Percentiles rank a stretch among this genome's conserved stretches.
phyloP scores from a whole-genome alignment of 2,113 vertebrate genomes.

The Colossoma macropomum region DNA sequence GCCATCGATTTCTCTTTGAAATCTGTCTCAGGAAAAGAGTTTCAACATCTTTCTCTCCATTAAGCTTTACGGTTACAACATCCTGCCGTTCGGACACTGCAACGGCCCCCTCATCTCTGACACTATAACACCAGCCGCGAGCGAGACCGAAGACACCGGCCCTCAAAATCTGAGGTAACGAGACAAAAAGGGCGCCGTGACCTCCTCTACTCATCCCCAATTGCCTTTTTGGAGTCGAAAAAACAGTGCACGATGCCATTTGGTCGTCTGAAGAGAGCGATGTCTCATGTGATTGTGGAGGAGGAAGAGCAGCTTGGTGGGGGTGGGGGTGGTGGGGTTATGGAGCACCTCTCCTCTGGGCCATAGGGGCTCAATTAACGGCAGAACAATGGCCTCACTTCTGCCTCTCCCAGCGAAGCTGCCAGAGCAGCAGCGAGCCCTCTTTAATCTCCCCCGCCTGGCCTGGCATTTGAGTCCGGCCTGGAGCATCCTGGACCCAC shows the following conservation, averaged over 20 bases:
- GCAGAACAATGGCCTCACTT: conserved; percentile 63
- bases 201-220: background rate
- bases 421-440: conserved; percentile 68
- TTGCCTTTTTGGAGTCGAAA: background rate
- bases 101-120: background rate
- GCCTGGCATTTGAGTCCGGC: conserved; percentile 45
- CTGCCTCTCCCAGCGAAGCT: conserved; percentile 73
- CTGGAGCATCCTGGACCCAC: conserved; percentile 46
- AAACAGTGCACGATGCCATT: conserved; percentile 41
- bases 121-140: background rate
- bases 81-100: background rate
- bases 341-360: conserved; percentile 42
- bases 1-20: background rate
- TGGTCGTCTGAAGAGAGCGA: conserved; percentile 31
- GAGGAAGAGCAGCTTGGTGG: conserved; percentile 13
- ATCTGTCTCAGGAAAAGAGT: no score
- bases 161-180: background rate
- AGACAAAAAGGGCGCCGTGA: background rate
- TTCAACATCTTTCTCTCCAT: background rate
- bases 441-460: conserved; percentile 63
- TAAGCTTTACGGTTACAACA: background rate
- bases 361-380: conserved; percentile 61
- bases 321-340: conserved; percentile 22
- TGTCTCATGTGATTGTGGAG: conserved; percentile 8
- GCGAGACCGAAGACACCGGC: background rate